A percentile compares a stretch with the other conserved stretches of the same genome.
phyloP scores from a whole-genome alignment of 2,888 invertebrate species.

The Dilophus febrilis region DNA sequence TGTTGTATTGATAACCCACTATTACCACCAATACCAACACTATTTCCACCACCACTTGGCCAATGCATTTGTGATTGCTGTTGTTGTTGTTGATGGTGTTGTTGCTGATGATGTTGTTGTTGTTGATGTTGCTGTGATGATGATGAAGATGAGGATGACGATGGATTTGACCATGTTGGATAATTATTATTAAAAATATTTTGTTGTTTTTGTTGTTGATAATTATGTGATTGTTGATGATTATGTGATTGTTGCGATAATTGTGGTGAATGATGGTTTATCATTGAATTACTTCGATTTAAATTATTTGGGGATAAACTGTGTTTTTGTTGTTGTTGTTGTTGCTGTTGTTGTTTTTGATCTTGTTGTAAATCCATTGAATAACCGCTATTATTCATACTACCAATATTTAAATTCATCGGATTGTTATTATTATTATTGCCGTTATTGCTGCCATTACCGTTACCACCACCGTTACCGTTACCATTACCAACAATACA shows the following conservation, averaged over 20 bases:
- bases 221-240: slow-evolving; percentile 8
- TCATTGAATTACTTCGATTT: too few species aligned
- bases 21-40: neutral
- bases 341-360: slow-evolving; percentile 7
- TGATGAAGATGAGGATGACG: slow-evolving; percentile 4
- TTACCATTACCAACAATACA: too few species aligned
- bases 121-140: slow-evolving; percentile 1
- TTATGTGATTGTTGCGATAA: slow-evolving; percentile 18
- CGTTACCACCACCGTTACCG: slow-evolving; percentile 1
- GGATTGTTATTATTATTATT: slow-evolving; percentile 12
- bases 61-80: slow-evolving; percentile 7
- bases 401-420: too few species aligned
- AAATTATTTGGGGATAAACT: slow-evolving; percentile 1
- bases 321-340: slow-evolving; percentile 5
- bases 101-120: slow-evolving; percentile 8
- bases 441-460: slow-evolving; percentile 1
- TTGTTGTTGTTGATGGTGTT: slow-evolving; percentile 5
- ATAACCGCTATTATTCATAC: slow-evolving; percentile 7
- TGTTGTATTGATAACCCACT: slow-evolving; percentile 8
- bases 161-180: slow-evolving; percentile 13
- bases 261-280: slow-evolving; percentile 13
- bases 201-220: slow-evolving; percentile 10
- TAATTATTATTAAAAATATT: slow-evolving; percentile 13
- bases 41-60: neutral
- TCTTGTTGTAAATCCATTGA: slow-evolving; percentile 8